phyloP scores from a whole-genome alignment of 2,888 invertebrate species.

The Caenorhabditis angaria region DNA sequence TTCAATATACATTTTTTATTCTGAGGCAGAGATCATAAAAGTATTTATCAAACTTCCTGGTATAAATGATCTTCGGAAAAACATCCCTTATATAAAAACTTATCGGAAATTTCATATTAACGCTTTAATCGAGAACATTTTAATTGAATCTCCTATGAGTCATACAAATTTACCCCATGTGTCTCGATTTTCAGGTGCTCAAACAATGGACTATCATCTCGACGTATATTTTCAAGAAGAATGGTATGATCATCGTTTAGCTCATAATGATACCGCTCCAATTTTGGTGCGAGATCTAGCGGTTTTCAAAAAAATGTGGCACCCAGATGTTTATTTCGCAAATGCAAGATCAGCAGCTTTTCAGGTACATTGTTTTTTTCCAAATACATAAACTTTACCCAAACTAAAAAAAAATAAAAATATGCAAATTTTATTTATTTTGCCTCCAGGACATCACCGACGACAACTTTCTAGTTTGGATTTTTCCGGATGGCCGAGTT shows the following conservation, averaged over 20 bases:
- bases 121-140: too few relatives aligned
- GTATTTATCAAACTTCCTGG: too few relatives aligned
- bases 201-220: conserved; percentile 72
- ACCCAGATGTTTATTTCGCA: conserved; percentile 66
- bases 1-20: too few relatives aligned
- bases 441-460: conserved; percentile 70
- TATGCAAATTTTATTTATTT: conserved; percentile 43
- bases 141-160: too few relatives aligned
- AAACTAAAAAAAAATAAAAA: conserved; percentile 10
- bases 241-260: conserved; percentile 66
- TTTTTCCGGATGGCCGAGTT: conserved; percentile 68
- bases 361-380: conserved; percentile 42
- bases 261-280: conserved; percentile 66
- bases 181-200: conserved; percentile 57
- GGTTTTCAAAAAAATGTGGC: conserved; percentile 68
- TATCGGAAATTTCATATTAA: too few relatives aligned
- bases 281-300: conserved; percentile 66
- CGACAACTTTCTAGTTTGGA: conserved; percentile 70
- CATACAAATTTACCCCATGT: too few relatives aligned
- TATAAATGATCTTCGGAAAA: too few relatives aligned
- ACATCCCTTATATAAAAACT: too few relatives aligned
- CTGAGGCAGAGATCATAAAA: too few relatives aligned
- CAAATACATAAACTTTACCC: neutral
- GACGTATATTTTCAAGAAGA: conserved; percentile 72
- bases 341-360: conserved; percentile 67